Base-by-base conservation (phyloP, 2,797 vertebrate genomes). In the Diceros bicornis region DNA sequence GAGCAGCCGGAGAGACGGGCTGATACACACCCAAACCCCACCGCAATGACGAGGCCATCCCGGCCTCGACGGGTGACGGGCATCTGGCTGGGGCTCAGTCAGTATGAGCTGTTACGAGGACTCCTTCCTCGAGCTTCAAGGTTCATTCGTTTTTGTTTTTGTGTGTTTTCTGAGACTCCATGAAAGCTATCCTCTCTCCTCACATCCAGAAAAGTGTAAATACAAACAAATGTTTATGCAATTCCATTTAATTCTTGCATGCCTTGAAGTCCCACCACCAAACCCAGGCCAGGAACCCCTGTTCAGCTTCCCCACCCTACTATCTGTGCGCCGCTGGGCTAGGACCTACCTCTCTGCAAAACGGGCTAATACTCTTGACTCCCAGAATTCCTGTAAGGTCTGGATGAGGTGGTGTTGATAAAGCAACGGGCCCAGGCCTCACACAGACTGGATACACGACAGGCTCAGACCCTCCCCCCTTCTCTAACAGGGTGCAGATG, bases 11-110 rank as follows among this genome's bases (percentile, higher is more conserved):
- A n/a, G 2, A 44, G 59, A 29, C 12, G 27, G 47, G 34, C 21
- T 3, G 9, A 23, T 2, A 61, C 12, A 20, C 0, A 13, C 32
- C 21, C 27, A 10, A 21, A n/a, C 6, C 27, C 25, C 47, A 7
- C 1, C 17, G 78, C 37, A 37, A 25, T 0, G 11, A 34, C 11
- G 16, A 18, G 62, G 81, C 8, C 57, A n/a, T 6, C 37, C 25
- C 1, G 27, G 83, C 34, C 52, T 10, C 20, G 11, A n/a, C 1
- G 7, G 59, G 44, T 1, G 0, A 27, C 57, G 7, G 55, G 72
- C 10, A 29, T 29, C 68, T 6, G 3, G 6, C 0, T 44, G 27
- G n/a, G 72, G 29, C 21, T 41, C 68, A n/a, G 61, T 11, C 61
- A 21, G 10, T 25, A 7, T 0, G 17, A 64, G 16, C 16, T 25